Evolutionary conservation across 1,140 invertebrate genomes (phyloP), one percentile per base, ranked within the genome.

Genomic region (Dendroctonus valens): DNA sequence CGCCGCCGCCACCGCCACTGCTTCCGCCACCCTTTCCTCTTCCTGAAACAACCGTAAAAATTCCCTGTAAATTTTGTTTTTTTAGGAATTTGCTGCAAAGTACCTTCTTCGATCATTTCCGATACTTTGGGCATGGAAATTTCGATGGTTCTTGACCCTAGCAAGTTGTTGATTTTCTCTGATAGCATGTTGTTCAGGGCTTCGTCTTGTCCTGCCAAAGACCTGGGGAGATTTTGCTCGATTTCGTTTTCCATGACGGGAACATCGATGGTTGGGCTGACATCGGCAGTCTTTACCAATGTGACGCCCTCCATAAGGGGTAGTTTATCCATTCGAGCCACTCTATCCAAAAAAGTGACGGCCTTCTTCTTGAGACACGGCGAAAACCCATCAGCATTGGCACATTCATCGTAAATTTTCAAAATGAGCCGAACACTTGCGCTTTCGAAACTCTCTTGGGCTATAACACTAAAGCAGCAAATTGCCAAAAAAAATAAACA

Each of bases 321-420:
- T 15, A 91, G 81, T 8, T 81, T 83, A 40, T 89, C 87, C 75
- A 90, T 87, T 57, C 85, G 83, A 0, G 86, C 83, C 6, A 89
- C 80, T 48, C 89, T 81, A 65, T 91, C 89, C 60, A 91, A 86
- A 72, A 91, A 90, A 0, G 87, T 80, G 60, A 91, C 87, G 0
- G 89, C 89, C 73, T 91, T 91, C 76, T 89, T 90, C 79, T 91
- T 91, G n/a, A 91, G 77, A 74, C 90, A 91, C 11, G 87, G 84
- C 7, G 87, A 80, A 38, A 91, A 80, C 9, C 85, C 86, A 55
- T 84, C 81, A 0, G 83, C 73, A 62, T 80, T 80, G 57, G 81
- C 79, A 71, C 86, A 87, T 65, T 88, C 86, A 69, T 88, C 85
- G 69, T 86, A 87, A 59, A 87, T 80, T 72, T 82, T 82, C 50